Evolutionary conservation across 2,888 invertebrate species (phyloP).

Genomic region (Cerceris rybyensis): DNA sequence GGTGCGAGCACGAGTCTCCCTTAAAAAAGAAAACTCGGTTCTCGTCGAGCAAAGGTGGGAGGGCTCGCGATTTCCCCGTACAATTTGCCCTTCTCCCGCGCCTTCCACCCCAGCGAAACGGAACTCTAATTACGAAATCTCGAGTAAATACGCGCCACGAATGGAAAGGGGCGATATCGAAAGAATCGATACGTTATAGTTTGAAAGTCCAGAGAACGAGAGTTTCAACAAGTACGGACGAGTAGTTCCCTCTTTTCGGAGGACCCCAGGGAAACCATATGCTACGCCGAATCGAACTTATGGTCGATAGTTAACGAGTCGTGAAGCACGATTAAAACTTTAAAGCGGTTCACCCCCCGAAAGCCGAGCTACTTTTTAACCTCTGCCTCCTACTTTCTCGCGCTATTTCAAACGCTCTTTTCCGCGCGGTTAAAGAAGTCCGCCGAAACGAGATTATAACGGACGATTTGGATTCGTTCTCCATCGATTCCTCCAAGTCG

Average conservation of each 20-base stretch:
- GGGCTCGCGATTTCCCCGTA: neutral
- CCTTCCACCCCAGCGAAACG: neutral
- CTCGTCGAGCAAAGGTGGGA: neutral
- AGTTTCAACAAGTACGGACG: constrained; percentile 47
- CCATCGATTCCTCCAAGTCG: neutral
- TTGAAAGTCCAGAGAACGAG: constrained; percentile 32
- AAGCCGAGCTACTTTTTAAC: constrained; percentile 52
- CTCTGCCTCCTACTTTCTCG: constrained; percentile 45
- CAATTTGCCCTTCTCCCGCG: neutral
- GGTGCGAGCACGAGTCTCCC: constrained; percentile 19
- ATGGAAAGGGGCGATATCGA: constrained; percentile 17
- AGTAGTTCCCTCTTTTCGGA: constrained; percentile 58
- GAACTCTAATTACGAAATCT: constrained; percentile 40
- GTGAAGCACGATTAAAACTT: constrained; percentile 73
- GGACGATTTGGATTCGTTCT: constrained; percentile 20
- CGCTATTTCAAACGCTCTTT: constrained; percentile 64
- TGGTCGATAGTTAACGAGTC: constrained; percentile 68
- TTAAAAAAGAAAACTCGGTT: constrained; percentile 34
- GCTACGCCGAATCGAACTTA: constrained; percentile 54
- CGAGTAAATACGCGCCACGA: neutral
- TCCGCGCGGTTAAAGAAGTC: constrained; percentile 58
- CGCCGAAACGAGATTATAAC: constrained; percentile 30
- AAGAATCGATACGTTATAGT: constrained; percentile 33
- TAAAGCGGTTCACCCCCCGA: constrained; percentile 58
- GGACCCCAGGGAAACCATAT: constrained; percentile 42